These are phyloP conservation scores for Periophthalmus modestus DNA, from an alignment of 2,113 vertebrate species.

Conservation along the genomic window DNA sequence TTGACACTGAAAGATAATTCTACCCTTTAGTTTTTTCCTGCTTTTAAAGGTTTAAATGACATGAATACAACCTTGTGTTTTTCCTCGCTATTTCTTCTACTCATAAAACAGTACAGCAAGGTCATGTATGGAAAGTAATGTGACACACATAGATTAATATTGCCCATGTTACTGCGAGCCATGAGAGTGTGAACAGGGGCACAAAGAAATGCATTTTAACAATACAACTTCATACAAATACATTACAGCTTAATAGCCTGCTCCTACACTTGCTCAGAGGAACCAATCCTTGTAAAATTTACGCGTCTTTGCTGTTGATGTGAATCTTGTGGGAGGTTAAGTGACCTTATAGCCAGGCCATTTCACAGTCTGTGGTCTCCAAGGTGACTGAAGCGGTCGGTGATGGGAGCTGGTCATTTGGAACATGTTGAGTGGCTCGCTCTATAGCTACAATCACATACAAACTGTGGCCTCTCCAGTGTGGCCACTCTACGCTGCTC, in stretches of 20 bases:
- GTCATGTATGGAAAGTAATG: not conserved
- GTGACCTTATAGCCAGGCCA: conserved; percentile 49
- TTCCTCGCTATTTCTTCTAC: not conserved
- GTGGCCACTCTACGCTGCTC: not conserved
- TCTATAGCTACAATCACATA: conserved; percentile 59
- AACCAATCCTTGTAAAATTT: conserved; percentile 39
- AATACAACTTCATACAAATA: not conserved
- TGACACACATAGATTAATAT: not conserved
- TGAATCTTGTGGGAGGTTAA: conserved; percentile 48
- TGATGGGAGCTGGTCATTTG: conserved; percentile 51
- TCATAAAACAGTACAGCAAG: not conserved
- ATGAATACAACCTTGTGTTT: not conserved
- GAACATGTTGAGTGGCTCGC: conserved; percentile 45
- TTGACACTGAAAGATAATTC: too few relatives aligned
- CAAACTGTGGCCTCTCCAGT: conserved; percentile 59
- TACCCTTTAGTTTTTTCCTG: too few relatives aligned
- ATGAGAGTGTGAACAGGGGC: conserved; percentile 6
- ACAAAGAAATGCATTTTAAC: conserved; percentile 23
- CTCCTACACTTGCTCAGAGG: conserved; percentile 22
- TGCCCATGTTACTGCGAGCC: not conserved
- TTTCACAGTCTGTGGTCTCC: conserved; percentile 63
- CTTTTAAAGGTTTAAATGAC: too few relatives aligned
- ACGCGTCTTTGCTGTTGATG: conserved; percentile 25
- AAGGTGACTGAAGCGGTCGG: conserved; percentile 48
- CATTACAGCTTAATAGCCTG: conserved; percentile 9